Conservation (phyloP, 1,140 invertebrate genomes). For the Lepidurus couesii region DNA sequence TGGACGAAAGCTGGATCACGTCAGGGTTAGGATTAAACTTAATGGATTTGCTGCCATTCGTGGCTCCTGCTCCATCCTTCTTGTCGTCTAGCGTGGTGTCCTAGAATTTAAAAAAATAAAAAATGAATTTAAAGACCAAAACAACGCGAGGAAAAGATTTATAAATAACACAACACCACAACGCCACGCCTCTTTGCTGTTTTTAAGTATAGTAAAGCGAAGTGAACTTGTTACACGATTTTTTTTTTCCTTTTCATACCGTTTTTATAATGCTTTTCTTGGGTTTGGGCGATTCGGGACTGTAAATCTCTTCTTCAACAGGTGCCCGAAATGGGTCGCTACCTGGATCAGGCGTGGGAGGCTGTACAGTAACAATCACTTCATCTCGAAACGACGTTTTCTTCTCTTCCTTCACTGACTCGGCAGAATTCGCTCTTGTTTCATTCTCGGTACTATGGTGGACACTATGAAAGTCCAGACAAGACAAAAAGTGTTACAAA, state of each 20-base stretch:
- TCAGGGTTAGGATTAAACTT: conserved; percentile 28
- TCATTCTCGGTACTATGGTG: not conserved
- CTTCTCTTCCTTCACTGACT: not conserved
- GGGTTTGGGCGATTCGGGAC: conserved; percentile 22
- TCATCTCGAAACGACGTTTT: not conserved
- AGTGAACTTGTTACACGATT: not conserved
- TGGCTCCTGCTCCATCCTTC: conserved; percentile 16
- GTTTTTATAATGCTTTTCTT: conserved; percentile 31
- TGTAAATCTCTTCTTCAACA: conserved; percentile 26
- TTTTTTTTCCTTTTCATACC: conserved; percentile 10
- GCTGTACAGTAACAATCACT: conserved; percentile 8
- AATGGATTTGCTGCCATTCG: conserved; percentile 24
- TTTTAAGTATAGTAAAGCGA: not conserved
- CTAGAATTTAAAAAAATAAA: not conserved
- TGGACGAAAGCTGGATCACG: conserved; percentile 28
- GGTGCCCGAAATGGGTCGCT: not conserved
- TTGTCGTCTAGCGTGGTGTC: conserved; percentile 4
- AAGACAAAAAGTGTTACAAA: not conserved
- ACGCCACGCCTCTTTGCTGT: not conserved
- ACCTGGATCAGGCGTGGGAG: not conserved
- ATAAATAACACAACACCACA: not conserved
- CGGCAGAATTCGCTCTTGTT: not conserved
- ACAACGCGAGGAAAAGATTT: not conserved
- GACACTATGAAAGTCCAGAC: too few relatives aligned
- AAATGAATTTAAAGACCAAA: too few relatives aligned